These are phyloP conservation scores for Aleiodes sp. DNA, from an alignment of 1,140 invertebrate genomes.

Conservation along the genomic window DNA sequence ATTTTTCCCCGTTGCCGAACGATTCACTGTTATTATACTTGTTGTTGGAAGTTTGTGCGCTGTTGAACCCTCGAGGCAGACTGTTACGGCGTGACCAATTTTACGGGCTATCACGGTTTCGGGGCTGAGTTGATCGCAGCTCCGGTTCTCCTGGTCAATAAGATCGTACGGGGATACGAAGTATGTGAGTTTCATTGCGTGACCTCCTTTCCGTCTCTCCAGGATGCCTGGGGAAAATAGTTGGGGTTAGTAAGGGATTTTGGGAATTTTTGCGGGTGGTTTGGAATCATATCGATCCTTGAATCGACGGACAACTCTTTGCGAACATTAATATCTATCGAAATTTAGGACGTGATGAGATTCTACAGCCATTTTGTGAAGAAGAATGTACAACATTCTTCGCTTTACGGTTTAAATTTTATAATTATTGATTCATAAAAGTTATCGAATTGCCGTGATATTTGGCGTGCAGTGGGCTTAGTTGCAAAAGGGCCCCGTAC, in stretches of 20 bases:
- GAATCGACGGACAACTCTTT: too few species aligned
- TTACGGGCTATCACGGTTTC: conserved; percentile 77
- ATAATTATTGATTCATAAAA: too few species aligned
- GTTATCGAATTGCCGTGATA: too few species aligned
- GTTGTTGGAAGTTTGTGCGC: conserved; percentile 87
- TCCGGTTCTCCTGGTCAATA: conserved; percentile 78
- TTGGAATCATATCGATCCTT: too few species aligned
- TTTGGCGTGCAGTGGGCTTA: too few species aligned
- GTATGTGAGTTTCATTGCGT: conserved; percentile 93
- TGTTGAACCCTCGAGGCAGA: conserved; percentile 89
- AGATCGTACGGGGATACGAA: conserved; percentile 96
- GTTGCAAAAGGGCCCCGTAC: too few species aligned
- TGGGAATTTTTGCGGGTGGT: too few species aligned
- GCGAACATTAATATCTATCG: too few species aligned
- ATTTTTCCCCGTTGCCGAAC: conserved; percentile 78
- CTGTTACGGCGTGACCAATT: conserved; percentile 86
- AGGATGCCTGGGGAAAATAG: conserved; percentile 65
- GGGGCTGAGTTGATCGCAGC: conserved; percentile 77
- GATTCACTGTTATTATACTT: conserved; percentile 80
- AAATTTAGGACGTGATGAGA: too few species aligned
- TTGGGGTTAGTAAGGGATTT: not conserved
- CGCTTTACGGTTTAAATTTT: too few species aligned
- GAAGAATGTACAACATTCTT: too few species aligned
- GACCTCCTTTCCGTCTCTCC: conserved; percentile 81
- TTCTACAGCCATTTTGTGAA: too few species aligned